Conservation (phyloP, 1,140 invertebrate species). For the Scaptomyza hsui region DNA sequence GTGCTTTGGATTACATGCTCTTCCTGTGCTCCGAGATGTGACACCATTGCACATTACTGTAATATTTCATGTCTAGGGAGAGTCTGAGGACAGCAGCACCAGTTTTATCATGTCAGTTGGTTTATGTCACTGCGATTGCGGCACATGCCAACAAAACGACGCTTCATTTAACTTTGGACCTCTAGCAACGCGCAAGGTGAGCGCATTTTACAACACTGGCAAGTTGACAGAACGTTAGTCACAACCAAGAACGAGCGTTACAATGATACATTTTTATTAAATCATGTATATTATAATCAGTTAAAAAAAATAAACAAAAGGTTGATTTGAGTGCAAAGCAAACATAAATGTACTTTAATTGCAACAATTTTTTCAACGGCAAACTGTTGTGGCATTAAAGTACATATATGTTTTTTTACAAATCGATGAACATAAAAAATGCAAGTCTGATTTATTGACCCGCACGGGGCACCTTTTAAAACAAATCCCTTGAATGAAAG, state of each 20-base stretch:
- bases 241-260: too few species aligned
- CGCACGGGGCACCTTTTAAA: constrained; percentile 1
- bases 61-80: constrained; percentile 9
- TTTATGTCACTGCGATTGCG: constrained; percentile 28
- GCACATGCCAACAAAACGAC: constrained; percentile 17
- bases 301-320: too few species aligned
- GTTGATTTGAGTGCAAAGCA: too few species aligned
- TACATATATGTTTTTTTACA: background rate
- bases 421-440: constrained; percentile 24
- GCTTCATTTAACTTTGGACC: constrained; percentile 30
- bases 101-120: constrained; percentile 35
- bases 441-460: constrained; percentile 26
- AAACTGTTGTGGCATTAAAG: background rate
- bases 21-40: constrained; percentile 15
- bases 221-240: too few species aligned
- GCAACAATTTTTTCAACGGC: background rate
- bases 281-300: too few species aligned
- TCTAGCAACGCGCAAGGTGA: constrained; percentile 8
- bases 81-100: background rate
- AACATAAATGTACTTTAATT: constrained; percentile 4
- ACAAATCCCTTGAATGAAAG: background rate
- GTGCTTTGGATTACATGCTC: constrained; percentile 20
- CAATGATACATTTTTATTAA: too few species aligned
- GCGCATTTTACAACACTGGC: constrained; percentile 10
- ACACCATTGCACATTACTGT: constrained; percentile 24